These are phyloP conservation scores for Semotilus atromaculatus DNA, from an alignment of 2,797 vertebrate genomes.

Conservation along the genomic window DNA sequence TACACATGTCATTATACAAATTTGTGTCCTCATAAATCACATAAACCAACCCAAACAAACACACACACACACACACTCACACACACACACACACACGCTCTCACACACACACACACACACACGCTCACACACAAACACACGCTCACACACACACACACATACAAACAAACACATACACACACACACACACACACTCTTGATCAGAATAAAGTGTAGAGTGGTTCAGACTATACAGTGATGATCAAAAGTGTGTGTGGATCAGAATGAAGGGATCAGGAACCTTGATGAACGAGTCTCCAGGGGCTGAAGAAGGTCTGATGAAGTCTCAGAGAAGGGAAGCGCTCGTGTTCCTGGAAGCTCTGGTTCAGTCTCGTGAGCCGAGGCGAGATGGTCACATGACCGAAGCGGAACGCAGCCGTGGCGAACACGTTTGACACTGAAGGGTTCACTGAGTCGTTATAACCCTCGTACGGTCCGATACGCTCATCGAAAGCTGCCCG, in stretches of 20 bases:
- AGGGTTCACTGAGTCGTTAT: slow-evolving; percentile 82
- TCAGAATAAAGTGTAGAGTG: background rate
- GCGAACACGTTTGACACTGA: slow-evolving; percentile 90
- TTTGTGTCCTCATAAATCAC: no score
- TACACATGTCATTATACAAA: no score
- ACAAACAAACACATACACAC: no score
- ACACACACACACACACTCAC: no score
- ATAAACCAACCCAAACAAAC: no score
- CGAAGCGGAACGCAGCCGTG: slow-evolving; percentile 96
- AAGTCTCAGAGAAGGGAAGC: slow-evolving; percentile 79
- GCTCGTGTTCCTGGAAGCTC: slow-evolving; percentile 81
- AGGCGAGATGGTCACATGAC: slow-evolving; percentile 85
- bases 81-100: background rate
- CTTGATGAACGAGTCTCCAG: slow-evolving; percentile 92
- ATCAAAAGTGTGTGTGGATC: background rate
- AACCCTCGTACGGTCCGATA: slow-evolving; percentile 85
- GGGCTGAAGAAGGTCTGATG: slow-evolving; percentile 89
- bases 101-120: no score
- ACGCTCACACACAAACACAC: no score
- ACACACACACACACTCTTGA: no score
- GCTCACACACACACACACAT: fast-evolving
- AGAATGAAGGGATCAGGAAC: slow-evolving; percentile 66
- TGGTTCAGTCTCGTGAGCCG: slow-evolving; percentile 80
- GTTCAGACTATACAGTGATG: background rate
- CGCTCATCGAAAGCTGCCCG: slow-evolving; percentile 77